phyloP scores from a whole-genome alignment of 2,888 invertebrate genomes.

The Electrophaes corylata region DNA sequence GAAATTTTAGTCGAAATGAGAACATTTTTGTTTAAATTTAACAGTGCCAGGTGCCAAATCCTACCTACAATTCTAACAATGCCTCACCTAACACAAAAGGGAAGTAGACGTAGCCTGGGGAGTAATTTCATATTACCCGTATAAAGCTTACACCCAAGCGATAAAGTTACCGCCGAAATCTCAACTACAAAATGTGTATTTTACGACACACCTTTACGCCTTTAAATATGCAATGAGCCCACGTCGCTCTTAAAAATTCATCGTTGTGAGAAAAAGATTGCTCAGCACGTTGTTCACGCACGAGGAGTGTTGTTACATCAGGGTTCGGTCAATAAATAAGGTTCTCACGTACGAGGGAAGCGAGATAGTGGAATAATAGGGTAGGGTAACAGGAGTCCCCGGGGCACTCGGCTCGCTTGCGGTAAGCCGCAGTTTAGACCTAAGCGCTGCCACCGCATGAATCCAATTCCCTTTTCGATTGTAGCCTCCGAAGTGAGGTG shows the following conservation, averaged over 20 bases:
- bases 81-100: slow-evolving; percentile 15
- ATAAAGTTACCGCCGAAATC: slow-evolving; percentile 41
- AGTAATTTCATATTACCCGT: slow-evolving; percentile 39
- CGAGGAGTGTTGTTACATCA: slow-evolving; percentile 54
- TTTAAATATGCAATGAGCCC: slow-evolving; percentile 43
- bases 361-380: slow-evolving; percentile 66
- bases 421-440: slow-evolving; percentile 60
- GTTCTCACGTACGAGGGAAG: slow-evolving; percentile 58
- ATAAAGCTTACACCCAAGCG: slow-evolving; percentile 37
- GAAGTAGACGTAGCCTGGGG: slow-evolving; percentile 13
- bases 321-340: slow-evolving; percentile 63
- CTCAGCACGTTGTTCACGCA: slow-evolving; percentile 52
- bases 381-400: slow-evolving; percentile 57
- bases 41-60: slow-evolving; percentile 2
- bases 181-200: slow-evolving; percentile 42
- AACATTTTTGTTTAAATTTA: slow-evolving; percentile 11
- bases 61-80: slow-evolving; percentile 13
- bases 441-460: slow-evolving; percentile 50
- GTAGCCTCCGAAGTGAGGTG: slow-evolving; percentile 45
- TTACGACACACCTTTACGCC: slow-evolving; percentile 44
- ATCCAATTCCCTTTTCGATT: slow-evolving; percentile 53
- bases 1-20: slow-evolving; percentile 11
- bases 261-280: slow-evolving; percentile 47
- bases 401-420: slow-evolving; percentile 55
- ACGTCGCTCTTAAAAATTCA: slow-evolving; percentile 50